These are phyloP conservation scores for Halcyon malimbica DNA, from an alignment of 2,113 vertebrate species.

Conservation along the genomic window DNA sequence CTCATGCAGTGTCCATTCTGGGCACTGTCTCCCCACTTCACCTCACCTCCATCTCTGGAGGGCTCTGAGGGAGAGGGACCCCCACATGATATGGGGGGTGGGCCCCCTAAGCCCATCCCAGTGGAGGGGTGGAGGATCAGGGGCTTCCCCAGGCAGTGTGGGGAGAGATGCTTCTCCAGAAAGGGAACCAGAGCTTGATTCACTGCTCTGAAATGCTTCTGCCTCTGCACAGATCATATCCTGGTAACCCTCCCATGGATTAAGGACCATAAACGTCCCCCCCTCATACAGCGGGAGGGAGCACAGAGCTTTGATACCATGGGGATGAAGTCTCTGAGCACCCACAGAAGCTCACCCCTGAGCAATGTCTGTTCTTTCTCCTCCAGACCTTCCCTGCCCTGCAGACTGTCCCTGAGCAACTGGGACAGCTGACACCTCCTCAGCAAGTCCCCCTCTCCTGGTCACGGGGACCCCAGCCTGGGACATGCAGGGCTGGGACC, in stretches of 20 bases:
- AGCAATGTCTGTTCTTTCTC: not conserved
- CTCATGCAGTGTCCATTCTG: accelerated
- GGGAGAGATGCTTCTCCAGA: not conserved
- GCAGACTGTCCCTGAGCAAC: not conserved
- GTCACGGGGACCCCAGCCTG: not conserved
- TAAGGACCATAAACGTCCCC: accelerated
- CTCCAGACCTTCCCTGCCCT: not conserved
- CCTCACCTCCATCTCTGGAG: not conserved
- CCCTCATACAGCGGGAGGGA: not conserved
- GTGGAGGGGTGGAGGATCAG: not conserved
- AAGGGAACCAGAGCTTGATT: not conserved
- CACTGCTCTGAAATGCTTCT: not conserved
- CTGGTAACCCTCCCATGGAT: not conserved
- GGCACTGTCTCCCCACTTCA: not conserved
- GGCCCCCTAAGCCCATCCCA: accelerated
- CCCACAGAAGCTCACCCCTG: not conserved
- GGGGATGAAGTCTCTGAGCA: not conserved
- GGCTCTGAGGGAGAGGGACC: not conserved
- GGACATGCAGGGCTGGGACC: not conserved
- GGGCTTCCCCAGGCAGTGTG: not conserved
- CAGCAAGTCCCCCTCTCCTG: not conserved
- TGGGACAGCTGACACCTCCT: not conserved
- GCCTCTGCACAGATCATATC: not conserved
- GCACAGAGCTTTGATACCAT: not conserved
- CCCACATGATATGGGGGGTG: not conserved